A percentile compares a stretch with the other conserved stretches of the same genome.
phyloP scores from a whole-genome alignment of 1,140 invertebrate genomes.

The Apocrypta bakeri region DNA sequence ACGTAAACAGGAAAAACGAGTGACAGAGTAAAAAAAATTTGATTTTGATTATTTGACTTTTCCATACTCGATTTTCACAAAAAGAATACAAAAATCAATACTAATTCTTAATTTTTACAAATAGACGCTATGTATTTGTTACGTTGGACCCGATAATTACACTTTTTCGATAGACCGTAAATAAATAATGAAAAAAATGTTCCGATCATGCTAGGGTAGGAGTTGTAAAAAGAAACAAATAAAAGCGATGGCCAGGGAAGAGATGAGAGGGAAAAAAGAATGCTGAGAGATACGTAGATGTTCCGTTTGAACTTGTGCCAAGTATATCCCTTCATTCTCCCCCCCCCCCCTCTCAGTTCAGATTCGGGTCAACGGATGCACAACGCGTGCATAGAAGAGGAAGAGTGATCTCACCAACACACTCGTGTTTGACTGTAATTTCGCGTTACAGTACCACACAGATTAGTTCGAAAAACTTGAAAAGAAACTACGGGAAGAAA shows the following conservation, averaged over 20 bases:
- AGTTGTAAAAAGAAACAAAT: not conserved
- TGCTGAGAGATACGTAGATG: not conserved
- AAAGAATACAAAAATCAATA: not conserved
- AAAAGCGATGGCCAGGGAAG: not conserved
- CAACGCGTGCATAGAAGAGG: not conserved
- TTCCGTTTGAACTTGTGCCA: slow-evolving; percentile 24
- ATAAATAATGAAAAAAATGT: too few relatives aligned
- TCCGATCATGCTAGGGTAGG: too few relatives aligned
- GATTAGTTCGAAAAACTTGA: not conserved
- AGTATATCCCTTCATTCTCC: not conserved
- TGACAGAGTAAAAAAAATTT: not conserved
- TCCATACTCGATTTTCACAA: not conserved
- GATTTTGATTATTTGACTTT: not conserved
- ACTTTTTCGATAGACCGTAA: too few relatives aligned
- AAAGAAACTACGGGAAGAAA: not conserved
- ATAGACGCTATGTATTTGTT: too few relatives aligned
- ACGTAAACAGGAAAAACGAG: not conserved
- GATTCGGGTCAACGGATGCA: slow-evolving; percentile 12
- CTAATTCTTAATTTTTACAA: too few relatives aligned
- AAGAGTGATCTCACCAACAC: not conserved
- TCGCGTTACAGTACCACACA: not conserved
- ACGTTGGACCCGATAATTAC: too few relatives aligned
- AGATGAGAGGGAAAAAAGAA: not conserved
- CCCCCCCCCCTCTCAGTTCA: not conserved
- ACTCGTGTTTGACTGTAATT: not conserved